Conservation (phyloP, 2,888 invertebrate species). For the Quadroppia sp. region DNA sequence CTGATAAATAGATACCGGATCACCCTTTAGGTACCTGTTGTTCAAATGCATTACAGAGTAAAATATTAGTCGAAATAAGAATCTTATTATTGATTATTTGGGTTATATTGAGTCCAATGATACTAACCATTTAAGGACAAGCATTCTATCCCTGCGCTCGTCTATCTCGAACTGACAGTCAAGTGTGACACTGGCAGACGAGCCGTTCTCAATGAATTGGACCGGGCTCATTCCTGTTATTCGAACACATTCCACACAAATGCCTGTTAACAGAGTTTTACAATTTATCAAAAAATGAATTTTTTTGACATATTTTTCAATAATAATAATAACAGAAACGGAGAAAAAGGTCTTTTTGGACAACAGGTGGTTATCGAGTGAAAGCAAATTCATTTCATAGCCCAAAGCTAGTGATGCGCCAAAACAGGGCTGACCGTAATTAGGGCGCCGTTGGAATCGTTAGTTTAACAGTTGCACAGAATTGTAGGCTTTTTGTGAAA, state of each 20-base stretch:
- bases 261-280: conserved; percentile 23
- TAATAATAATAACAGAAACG: neutral
- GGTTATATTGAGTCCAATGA: neutral
- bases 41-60: too few relatives aligned
- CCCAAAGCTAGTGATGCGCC: conserved; percentile 1
- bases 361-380: conserved; percentile 37
- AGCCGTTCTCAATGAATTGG: conserved; percentile 32
- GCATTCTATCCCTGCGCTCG: conserved; percentile 40
- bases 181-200: conserved; percentile 44
- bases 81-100: too few relatives aligned
- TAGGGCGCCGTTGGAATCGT: neutral
- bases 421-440: conserved; percentile 27
- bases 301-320: conserved; percentile 13
- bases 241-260: conserved; percentile 31
- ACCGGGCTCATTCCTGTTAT: conserved; percentile 37
- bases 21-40: conserved; percentile 45
- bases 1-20: conserved; percentile 47
- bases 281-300: neutral
- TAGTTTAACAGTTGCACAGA: conserved; percentile 11
- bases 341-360: neutral
- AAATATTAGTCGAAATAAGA: too few relatives aligned
- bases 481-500: neutral
- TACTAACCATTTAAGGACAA: conserved; percentile 47
- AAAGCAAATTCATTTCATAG: conserved; percentile 17
- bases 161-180: conserved; percentile 47